Conservation (phyloP, 2,888 invertebrate genomes). For the Euphydryas editha region DNA sequence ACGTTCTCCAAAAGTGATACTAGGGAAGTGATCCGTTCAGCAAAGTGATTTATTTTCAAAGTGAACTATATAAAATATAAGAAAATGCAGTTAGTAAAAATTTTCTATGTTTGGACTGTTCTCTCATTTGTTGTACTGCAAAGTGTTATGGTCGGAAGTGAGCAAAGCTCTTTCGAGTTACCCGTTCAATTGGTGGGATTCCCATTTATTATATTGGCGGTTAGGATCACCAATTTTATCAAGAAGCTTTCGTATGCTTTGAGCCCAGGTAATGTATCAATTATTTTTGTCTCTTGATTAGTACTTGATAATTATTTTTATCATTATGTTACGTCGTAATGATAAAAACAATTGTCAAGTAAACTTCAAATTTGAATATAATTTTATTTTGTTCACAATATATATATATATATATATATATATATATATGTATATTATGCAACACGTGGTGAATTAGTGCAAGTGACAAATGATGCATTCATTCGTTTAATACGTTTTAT, state of each 20-base stretch:
- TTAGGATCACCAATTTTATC: slow-evolving; percentile 91
- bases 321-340: too few relatives aligned
- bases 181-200: slow-evolving; percentile 93
- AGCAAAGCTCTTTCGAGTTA: slow-evolving; percentile 86
- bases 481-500: too few relatives aligned
- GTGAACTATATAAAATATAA: not conserved
- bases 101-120: slow-evolving; percentile 66
- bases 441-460: too few relatives aligned
- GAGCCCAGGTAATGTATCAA: slow-evolving; percentile 87
- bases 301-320: not conserved
- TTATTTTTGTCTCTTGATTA: too few relatives aligned
- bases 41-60: not conserved
- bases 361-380: too few relatives aligned
- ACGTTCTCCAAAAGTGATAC: slow-evolving; percentile 4
- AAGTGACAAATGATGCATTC: too few relatives aligned
- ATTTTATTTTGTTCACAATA: too few relatives aligned
- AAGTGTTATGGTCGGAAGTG: slow-evolving; percentile 63
- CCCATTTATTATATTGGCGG: slow-evolving; percentile 91
- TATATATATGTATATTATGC: too few relatives aligned
- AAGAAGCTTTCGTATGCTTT: slow-evolving; percentile 92
- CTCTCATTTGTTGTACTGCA: slow-evolving; percentile 64
- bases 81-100: slow-evolving; percentile 67
- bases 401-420: too few relatives aligned
- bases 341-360: too few relatives aligned
- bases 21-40: not conserved